phyloP scores from a whole-genome alignment of 2,888 invertebrate species.

The Hemistola chrysoprasaria region DNA sequence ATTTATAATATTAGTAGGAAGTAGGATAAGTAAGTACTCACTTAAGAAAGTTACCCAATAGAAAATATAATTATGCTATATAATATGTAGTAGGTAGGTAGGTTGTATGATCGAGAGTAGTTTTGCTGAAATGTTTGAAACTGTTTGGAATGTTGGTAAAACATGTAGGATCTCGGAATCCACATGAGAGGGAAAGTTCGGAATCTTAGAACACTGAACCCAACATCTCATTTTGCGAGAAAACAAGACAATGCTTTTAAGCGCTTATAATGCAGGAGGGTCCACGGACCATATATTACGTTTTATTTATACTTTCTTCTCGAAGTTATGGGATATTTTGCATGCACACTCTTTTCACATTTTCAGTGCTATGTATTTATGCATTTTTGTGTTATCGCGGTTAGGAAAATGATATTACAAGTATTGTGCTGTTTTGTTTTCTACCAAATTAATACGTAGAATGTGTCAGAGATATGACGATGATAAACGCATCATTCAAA shows the following conservation, averaged over 20 bases:
- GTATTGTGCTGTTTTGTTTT: too few species aligned
- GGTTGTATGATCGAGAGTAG: neutral
- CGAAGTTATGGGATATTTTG: slow-evolving; percentile 41
- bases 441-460: too few species aligned
- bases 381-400: too few species aligned
- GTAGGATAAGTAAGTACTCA: too few species aligned
- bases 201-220: slow-evolving; percentile 45
- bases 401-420: too few species aligned
- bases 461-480: too few species aligned
- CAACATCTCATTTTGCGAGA: slow-evolving; percentile 52
- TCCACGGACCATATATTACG: slow-evolving; percentile 56
- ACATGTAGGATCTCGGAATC: slow-evolving; percentile 30
- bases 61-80: too few species aligned
- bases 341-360: slow-evolving; percentile 27
- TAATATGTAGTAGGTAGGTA: too few species aligned
- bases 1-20: too few species aligned
- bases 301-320: slow-evolving; percentile 42
- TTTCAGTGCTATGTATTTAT: too few species aligned
- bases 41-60: too few species aligned
- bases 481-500: too few species aligned
- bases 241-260: slow-evolving; percentile 80
- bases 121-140: slow-evolving; percentile 4
- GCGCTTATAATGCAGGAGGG: slow-evolving; percentile 63
- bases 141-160: slow-evolving; percentile 25
- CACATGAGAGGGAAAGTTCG: slow-evolving; percentile 42